A percentile compares a stretch with the other conserved stretches of the same genome.
Conservation (phyloP, 2,113 vertebrate genomes). For the Myotis davidii region DNA sequence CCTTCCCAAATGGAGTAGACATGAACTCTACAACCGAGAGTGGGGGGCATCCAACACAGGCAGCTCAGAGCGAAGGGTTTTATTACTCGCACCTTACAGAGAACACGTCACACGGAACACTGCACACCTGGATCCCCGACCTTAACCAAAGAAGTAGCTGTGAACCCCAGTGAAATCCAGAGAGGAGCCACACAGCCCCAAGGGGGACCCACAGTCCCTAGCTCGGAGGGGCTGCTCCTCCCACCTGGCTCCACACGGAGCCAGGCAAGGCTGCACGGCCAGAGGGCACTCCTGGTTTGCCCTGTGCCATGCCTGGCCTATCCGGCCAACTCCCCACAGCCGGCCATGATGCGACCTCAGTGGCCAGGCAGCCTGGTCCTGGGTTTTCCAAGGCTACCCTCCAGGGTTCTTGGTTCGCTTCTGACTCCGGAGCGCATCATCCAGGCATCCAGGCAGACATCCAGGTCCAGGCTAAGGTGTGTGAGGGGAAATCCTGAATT, state of each 20-base stretch:
- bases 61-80: slow-evolving; percentile 56
- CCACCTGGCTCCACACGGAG: neutral
- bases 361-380: neutral
- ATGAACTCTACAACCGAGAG: neutral
- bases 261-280: neutral
- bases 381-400: neutral
- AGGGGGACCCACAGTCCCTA: neutral
- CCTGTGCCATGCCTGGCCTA: neutral
- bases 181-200: neutral
- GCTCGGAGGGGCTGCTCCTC: neutral
- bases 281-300: neutral
- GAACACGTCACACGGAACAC: slow-evolving; percentile 36
- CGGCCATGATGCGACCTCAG: neutral
- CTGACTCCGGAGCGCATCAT: neutral
- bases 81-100: slow-evolving; percentile 74
- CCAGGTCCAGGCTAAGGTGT: neutral
- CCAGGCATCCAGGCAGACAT: neutral
- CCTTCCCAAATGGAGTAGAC: neutral
- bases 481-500: neutral
- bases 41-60: neutral
- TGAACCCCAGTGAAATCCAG: neutral
- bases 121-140: neutral
- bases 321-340: neutral
- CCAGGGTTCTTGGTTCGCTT: neutral
- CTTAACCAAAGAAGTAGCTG: neutral